phyloP scores from a whole-genome alignment of 2,113 vertebrate genomes.

The Pelobates fuscus region DNA sequence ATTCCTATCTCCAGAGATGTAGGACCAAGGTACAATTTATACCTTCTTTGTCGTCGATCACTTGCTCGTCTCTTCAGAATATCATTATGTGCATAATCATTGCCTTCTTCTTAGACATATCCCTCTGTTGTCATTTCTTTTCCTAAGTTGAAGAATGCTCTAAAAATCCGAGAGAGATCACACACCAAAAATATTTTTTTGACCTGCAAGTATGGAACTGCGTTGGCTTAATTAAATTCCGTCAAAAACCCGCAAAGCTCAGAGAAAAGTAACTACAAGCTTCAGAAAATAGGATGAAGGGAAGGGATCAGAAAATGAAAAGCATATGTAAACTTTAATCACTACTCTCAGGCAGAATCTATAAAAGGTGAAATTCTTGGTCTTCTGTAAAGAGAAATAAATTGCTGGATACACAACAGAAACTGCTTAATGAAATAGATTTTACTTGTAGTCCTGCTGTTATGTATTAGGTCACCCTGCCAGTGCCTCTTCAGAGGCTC shows the following conservation, averaged over 20 bases:
- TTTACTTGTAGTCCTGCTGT: no score
- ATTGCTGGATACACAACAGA: not conserved
- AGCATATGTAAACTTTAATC: not conserved
- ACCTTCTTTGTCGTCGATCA: slow-evolving; percentile 7
- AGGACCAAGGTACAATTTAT: slow-evolving; percentile 47
- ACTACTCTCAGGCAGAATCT: not conserved
- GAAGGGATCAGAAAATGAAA: not conserved
- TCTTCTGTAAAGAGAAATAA: not conserved
- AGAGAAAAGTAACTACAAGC: not conserved
- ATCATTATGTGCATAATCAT: slow-evolving; percentile 48
- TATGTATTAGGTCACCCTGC: no score
- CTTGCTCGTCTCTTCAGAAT: slow-evolving; percentile 41
- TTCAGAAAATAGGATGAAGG: not conserved
- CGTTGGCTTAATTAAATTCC: slow-evolving; percentile 29
- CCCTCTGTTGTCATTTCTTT: slow-evolving; percentile 35
- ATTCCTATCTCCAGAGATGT: slow-evolving; percentile 47
- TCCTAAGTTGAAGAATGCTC: slow-evolving; percentile 31
- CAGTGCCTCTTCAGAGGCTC: no score
- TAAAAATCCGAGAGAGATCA: not conserved
- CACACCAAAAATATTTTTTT: not conserved
- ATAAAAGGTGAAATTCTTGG: not conserved
- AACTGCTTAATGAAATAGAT: not conserved
- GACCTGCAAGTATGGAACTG: slow-evolving; percentile 20
- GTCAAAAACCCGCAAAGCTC: not conserved
- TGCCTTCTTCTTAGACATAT: slow-evolving; percentile 39